A percentile compares a stretch with the other conserved stretches of the same genome.
These are phyloP conservation scores for Cydia amplana DNA, from an alignment of 1,140 invertebrate species.

Conservation along the genomic window DNA sequence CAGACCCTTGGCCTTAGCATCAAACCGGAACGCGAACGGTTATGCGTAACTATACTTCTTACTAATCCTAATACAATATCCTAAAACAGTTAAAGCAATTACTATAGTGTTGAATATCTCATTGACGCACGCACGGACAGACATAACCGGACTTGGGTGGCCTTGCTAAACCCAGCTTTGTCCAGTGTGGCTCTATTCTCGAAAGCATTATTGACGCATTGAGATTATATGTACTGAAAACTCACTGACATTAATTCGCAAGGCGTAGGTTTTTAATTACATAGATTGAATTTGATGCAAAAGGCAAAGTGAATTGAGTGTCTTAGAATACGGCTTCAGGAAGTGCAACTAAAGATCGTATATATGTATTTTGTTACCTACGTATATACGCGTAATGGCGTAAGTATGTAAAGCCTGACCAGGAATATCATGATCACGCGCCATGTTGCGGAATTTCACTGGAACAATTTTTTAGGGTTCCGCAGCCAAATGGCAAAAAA, in stretches of 20 bases:
- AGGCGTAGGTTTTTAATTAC: too few relatives aligned
- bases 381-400: too few relatives aligned
- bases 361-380: background rate
- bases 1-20: background rate
- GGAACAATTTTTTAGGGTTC: too few relatives aligned
- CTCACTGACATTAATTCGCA: background rate
- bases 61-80: background rate
- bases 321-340: background rate
- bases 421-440: too few relatives aligned
- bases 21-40: background rate
- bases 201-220: background rate
- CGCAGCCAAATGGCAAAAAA: too few relatives aligned
- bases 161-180: slow-evolving; percentile 12
- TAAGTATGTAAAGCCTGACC: too few relatives aligned
- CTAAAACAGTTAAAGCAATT: slow-evolving; percentile 3
- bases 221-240: background rate
- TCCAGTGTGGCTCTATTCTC: background rate
- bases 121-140: slow-evolving; percentile 15
- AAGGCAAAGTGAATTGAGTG: background rate
- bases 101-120: background rate
- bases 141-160: slow-evolving; percentile 28
- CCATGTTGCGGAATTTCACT: too few relatives aligned
- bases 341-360: background rate
- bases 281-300: too few relatives aligned
- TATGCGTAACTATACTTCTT: background rate